Conservation (phyloP, 2,888 invertebrate genomes). For the Cosmopolites sordidus region DNA sequence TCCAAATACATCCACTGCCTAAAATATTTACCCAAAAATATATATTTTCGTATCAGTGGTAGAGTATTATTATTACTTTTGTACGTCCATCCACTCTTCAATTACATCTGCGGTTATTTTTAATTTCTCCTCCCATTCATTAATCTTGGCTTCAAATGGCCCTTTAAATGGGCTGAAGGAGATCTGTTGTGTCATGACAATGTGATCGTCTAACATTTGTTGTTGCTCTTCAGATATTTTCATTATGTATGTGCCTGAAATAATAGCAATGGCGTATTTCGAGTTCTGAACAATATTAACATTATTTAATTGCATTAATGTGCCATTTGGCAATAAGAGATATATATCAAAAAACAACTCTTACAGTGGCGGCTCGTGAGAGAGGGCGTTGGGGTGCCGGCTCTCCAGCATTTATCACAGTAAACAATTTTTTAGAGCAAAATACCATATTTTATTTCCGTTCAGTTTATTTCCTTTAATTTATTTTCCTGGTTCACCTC, state of each 20-base stretch:
- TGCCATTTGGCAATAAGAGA: too few species aligned
- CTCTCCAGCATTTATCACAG: too few species aligned
- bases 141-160: slow-evolving; percentile 69
- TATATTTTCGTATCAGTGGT: background rate
- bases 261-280: too few species aligned
- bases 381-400: too few species aligned
- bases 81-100: slow-evolving; percentile 68
- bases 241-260: slow-evolving; percentile 65
- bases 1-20: slow-evolving; percentile 81
- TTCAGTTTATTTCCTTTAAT: too few species aligned
- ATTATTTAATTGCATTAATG: too few species aligned
- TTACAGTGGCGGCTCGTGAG: too few species aligned
- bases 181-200: slow-evolving; percentile 68
- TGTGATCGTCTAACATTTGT: slow-evolving; percentile 71
- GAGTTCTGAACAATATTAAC: too few species aligned
- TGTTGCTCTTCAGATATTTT: slow-evolving; percentile 71
- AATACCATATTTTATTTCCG: too few species aligned
- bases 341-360: too few species aligned
- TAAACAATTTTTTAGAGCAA: too few species aligned
- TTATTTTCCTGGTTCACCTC: too few species aligned
- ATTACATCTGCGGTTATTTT: slow-evolving; percentile 60
- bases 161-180: slow-evolving; percentile 75
- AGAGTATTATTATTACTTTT: slow-evolving; percentile 58
- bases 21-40: slow-evolving; percentile 11
- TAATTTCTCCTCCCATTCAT: slow-evolving; percentile 69